Conservation (phyloP, 2,113 vertebrate species). For the Cichladusa arquata region DNA sequence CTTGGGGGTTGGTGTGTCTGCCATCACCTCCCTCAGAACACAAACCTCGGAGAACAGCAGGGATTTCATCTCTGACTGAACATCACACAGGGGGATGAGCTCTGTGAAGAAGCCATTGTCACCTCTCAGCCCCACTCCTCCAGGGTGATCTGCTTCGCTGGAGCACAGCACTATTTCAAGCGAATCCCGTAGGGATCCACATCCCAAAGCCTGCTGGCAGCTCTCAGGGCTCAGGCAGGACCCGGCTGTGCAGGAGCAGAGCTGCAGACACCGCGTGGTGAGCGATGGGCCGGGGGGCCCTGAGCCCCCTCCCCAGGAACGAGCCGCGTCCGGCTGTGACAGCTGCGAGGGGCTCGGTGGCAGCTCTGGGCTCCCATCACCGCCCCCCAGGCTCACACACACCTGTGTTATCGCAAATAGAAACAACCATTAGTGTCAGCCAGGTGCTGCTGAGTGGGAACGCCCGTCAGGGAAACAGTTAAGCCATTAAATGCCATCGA, state of each 20-base stretch:
- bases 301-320: background rate
- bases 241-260: background rate
- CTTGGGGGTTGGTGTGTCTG: background rate
- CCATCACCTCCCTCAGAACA: background rate
- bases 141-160: background rate
- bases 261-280: background rate
- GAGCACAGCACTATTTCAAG: background rate
- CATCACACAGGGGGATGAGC: background rate
- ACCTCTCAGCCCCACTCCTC: background rate
- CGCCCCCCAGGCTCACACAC: background rate
- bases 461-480: no score
- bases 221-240: accelerated
- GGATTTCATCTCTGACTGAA: background rate
- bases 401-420: background rate
- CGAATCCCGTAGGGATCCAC: accelerated
- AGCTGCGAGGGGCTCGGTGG: accelerated
- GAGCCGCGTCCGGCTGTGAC: background rate
- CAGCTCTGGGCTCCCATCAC: background rate
- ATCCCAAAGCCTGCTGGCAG: background rate
- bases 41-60: background rate
- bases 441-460: background rate
- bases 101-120: background rate
- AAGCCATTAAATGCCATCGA: accelerated
- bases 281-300: background rate
- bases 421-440: accelerated